These are phyloP conservation scores for Apomyelois bistriatella DNA, from an alignment of 2,888 invertebrate genomes.

Conservation along the genomic window DNA sequence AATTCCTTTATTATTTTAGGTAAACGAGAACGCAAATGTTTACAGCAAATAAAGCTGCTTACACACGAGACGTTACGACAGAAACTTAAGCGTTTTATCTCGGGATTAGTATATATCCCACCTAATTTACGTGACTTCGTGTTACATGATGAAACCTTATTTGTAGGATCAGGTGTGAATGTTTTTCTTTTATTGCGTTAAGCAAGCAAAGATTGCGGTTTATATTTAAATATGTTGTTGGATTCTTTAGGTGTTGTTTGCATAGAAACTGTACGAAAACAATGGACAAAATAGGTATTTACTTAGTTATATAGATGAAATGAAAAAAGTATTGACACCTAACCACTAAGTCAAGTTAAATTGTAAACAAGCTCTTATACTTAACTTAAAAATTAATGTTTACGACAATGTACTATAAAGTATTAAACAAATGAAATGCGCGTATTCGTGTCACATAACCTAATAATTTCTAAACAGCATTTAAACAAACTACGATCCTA, in stretches of 20 bases:
- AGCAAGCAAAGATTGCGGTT: conserved; percentile 4
- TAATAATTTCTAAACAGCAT: neutral
- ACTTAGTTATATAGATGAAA: too few relatives aligned
- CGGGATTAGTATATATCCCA: conserved; percentile 67
- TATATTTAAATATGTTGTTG: neutral
- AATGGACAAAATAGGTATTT: too few relatives aligned
- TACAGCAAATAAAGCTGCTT: conserved; percentile 65
- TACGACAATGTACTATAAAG: too few relatives aligned
- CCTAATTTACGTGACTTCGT: conserved; percentile 70
- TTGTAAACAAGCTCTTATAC: too few relatives aligned
- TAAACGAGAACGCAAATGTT: conserved; percentile 53
- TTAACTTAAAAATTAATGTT: too few relatives aligned
- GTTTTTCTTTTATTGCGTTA: conserved; percentile 17
- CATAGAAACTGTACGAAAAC: too few relatives aligned
- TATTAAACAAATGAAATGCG: neutral
- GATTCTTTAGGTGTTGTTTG: neutral
- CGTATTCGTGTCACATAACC: too few relatives aligned
- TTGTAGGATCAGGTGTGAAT: conserved; percentile 56
- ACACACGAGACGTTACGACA: conserved; percentile 60
- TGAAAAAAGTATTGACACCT: too few relatives aligned
- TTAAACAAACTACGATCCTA: neutral
- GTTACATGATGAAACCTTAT: conserved; percentile 61
- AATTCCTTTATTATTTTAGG: conserved; percentile 47
- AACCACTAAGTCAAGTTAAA: too few relatives aligned
- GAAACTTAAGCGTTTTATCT: conserved; percentile 69